A percentile compares a stretch with the other conserved stretches of the same genome.
These are phyloP conservation scores for Zenarchopterus dispar DNA, from an alignment of 2,797 vertebrate species.

Conservation along the genomic window DNA sequence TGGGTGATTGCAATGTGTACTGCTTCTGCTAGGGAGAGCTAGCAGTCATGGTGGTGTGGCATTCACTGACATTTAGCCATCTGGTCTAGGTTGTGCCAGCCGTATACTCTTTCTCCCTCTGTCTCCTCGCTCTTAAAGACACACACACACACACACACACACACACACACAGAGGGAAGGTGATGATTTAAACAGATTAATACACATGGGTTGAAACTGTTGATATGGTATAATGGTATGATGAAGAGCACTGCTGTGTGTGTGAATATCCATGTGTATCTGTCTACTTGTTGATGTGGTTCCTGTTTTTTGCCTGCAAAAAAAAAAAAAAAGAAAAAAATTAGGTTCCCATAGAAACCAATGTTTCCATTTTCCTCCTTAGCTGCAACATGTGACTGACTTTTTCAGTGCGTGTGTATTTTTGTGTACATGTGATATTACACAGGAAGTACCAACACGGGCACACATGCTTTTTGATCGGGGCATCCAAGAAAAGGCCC, in stretches of 20 bases:
- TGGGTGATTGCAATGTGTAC: constrained; percentile 33
- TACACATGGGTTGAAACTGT: constrained; percentile 39
- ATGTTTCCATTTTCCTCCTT: constrained; percentile 62
- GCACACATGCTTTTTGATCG: constrained; percentile 27
- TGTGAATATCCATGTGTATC: constrained; percentile 31
- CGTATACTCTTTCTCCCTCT: constrained; percentile 15
- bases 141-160: constrained; percentile 8
- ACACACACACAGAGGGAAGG: neutral
- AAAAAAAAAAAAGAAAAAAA: constrained; percentile 39
- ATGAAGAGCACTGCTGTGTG: constrained; percentile 29
- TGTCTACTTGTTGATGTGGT: constrained; percentile 12
- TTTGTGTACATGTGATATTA: constrained; percentile 16
- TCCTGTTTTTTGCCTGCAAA: constrained; percentile 54
- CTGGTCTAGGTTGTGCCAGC: constrained; percentile 67
- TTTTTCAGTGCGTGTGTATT: constrained; percentile 12
- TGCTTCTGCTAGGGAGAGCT: constrained; percentile 45
- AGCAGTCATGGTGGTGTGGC: constrained; percentile 64
- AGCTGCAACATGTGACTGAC: constrained; percentile 58
- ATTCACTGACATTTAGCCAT: constrained; percentile 82
- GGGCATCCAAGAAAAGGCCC: neutral
- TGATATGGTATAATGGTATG: constrained; percentile 35
- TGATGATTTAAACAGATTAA: constrained; percentile 22
- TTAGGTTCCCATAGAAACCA: constrained; percentile 77
- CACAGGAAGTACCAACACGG: constrained; percentile 18
- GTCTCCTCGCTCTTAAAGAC: constrained; percentile 14